phyloP scores from a whole-genome alignment of 2,797 vertebrate species.

The Austrolebias charrua region DNA sequence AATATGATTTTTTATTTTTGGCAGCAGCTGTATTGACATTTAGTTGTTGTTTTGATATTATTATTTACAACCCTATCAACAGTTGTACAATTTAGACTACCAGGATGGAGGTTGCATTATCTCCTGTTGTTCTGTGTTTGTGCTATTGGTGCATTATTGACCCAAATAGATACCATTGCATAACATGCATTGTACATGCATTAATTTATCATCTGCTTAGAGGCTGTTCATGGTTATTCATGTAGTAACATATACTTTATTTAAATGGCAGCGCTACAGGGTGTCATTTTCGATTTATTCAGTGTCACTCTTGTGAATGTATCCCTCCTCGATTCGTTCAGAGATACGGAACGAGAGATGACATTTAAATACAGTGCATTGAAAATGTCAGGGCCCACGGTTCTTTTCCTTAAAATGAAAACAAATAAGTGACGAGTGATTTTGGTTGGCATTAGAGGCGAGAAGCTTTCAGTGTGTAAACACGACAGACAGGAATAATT shows the following conservation, averaged over 20 bases:
- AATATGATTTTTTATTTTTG: too few relatives aligned
- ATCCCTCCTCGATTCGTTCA: not conserved
- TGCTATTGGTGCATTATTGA: too few relatives aligned
- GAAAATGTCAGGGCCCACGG: constrained; percentile 17
- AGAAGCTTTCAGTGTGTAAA: not conserved
- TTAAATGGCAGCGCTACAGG: not conserved
- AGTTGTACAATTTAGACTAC: too few relatives aligned
- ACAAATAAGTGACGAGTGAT: constrained; percentile 11
- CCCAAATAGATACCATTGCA: too few relatives aligned
- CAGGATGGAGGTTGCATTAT: too few relatives aligned
- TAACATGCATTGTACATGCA: not conserved
- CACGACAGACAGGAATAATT: not conserved
- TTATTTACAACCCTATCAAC: too few relatives aligned
- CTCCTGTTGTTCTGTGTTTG: too few relatives aligned
- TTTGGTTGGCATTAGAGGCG: constrained; percentile 4
- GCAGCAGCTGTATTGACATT: too few relatives aligned
- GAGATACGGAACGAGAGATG: not conserved
- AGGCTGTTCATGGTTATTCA: not conserved
- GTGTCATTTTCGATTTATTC: not conserved
- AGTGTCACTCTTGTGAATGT: not conserved
- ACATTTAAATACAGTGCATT: constrained; percentile 9
- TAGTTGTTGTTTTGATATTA: too few relatives aligned
- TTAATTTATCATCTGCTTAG: not conserved
- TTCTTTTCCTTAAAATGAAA: constrained; percentile 1
- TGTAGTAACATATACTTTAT: not conserved